Evolutionary conservation across 2,888 invertebrate species (phyloP), one percentile per base, ranked within the genome.

Genomic region (Anagyrus pseudococci): DNA sequence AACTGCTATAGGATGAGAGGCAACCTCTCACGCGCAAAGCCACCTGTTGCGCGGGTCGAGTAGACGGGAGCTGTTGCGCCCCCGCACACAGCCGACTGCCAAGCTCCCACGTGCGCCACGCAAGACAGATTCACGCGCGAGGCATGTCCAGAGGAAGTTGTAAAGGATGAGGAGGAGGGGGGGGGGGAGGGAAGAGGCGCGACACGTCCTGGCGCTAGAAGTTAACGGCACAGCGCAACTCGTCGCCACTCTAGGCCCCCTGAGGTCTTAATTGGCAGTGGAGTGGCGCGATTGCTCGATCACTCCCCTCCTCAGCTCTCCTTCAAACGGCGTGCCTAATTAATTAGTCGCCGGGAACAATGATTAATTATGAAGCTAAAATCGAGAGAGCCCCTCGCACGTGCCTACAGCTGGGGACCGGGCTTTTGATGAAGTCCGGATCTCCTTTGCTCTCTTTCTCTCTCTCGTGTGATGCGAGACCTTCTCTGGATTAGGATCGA

Each of bases 291-390:
- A 69, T 71, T 72, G 70, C 70, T 59, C 68, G 68, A 70, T 69
- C n/a, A 71, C 67, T 67, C 72, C 72, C 73, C 77, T 72, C 69
- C 69, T 71, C 68, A 65, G 70, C 73, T 72, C 74, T n/a, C n/a
- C n/a, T n/a, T n/a, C n/a, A n/a, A 10, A 29, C 6, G 10, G 73
- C 69, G 71, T 71, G 77, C 75, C 76, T 78, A 78, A 78, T 78
- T 79, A 78, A 79, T 79, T 75, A 76, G 73, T 69, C 68, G 68
- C 48, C 68, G 70, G 72, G 10, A 70, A 72, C 73, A 75, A 73
- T 76, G 73, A 75, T 76, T 77, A 74, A 74, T 74, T 72, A 71
- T 70, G 67, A 67, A 60, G 67, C 69, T n/a, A n/a, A n/a, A n/a
- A n/a, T n/a, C n/a, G n/a, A n/a, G n/a, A n/a, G n/a, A n/a, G n/a